A percentile compares a stretch with the other conserved stretches of the same genome.
Conservation (phyloP, 2,888 invertebrate genomes). For the Reticulitermes lucifugus region DNA sequence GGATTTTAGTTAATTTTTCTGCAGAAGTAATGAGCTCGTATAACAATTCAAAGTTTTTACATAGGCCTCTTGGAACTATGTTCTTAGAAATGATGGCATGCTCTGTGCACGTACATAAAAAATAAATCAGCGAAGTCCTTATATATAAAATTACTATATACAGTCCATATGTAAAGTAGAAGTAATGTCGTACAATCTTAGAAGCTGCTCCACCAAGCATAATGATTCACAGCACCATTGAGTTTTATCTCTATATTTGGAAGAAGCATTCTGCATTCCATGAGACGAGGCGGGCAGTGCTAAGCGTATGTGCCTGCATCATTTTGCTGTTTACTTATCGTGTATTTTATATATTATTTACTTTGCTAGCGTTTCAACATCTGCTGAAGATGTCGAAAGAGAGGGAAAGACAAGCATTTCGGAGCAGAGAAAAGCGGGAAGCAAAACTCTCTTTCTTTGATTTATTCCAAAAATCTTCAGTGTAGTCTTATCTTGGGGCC, state of each 20-base stretch:
- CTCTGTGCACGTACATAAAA: too few relatives aligned
- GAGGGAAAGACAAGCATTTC: not conserved
- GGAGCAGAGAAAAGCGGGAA: not conserved
- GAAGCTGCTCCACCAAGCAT: not conserved
- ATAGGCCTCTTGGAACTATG: not conserved
- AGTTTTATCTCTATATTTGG: not conserved
- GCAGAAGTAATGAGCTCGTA: too few relatives aligned
- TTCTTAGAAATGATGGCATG: not conserved
- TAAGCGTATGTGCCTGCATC: not conserved
- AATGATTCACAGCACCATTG: not conserved
- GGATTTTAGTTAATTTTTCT: too few relatives aligned
- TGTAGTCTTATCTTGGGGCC: not conserved
- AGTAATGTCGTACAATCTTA: not conserved
- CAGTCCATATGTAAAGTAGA: not conserved
- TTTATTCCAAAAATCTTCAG: slow-evolving; percentile 33
- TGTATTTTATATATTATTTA: not conserved
- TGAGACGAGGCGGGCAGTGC: not conserved
- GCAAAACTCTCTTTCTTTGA: not conserved
- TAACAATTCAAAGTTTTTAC: too few relatives aligned
- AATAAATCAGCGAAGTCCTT: not conserved
- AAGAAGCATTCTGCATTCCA: not conserved
- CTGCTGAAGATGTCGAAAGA: not conserved
- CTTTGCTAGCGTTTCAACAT: not conserved
- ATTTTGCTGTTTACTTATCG: not conserved
- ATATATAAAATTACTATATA: not conserved